Conservation (phyloP, 2,113 vertebrate genomes). For the Pachypanchax playfairii region DNA sequence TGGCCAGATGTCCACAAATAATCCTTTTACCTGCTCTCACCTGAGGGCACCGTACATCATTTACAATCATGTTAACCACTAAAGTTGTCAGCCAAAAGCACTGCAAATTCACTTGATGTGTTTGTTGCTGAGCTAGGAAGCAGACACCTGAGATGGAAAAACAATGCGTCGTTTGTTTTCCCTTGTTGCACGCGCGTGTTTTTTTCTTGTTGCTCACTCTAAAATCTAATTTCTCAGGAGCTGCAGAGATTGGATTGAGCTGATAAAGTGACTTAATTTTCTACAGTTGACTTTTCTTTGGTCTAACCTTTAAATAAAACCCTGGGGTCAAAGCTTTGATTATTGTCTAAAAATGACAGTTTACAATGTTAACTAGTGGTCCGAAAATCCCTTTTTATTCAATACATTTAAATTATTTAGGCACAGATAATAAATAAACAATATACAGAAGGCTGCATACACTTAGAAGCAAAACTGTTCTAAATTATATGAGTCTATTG, state of each 20-base stretch:
- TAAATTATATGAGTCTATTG: too few species aligned
- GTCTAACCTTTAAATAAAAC: constrained; percentile 57
- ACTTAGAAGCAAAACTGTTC: too few species aligned
- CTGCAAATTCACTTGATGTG: constrained; percentile 65
- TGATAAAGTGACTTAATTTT: constrained; percentile 80
- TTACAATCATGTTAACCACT: constrained; percentile 68
- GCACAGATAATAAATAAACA: too few species aligned
- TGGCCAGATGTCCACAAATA: constrained; percentile 60
- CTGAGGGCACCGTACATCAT: constrained; percentile 65
- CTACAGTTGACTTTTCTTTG: constrained; percentile 65
- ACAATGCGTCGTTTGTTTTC: constrained; percentile 28
- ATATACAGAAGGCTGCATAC: too few species aligned
- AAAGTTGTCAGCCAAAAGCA: constrained; percentile 52
- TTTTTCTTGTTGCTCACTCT: not conserved
- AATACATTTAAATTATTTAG: not conserved
- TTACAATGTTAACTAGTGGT: not conserved
- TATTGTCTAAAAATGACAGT: constrained; percentile 20
- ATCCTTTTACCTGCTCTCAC: constrained; percentile 67
- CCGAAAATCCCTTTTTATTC: not conserved
- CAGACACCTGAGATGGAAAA: constrained; percentile 27
- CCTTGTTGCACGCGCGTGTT: constrained; percentile 11
- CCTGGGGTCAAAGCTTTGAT: constrained; percentile 40
- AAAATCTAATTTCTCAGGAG: constrained; percentile 66
- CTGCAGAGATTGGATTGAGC: constrained; percentile 69
- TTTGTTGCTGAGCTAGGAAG: constrained; percentile 53